A percentile compares a stretch with the other conserved stretches of the same genome.
Evolutionary conservation across 1,140 invertebrate genomes (phyloP).

Genomic region (Ooceraea biroi): DNA sequence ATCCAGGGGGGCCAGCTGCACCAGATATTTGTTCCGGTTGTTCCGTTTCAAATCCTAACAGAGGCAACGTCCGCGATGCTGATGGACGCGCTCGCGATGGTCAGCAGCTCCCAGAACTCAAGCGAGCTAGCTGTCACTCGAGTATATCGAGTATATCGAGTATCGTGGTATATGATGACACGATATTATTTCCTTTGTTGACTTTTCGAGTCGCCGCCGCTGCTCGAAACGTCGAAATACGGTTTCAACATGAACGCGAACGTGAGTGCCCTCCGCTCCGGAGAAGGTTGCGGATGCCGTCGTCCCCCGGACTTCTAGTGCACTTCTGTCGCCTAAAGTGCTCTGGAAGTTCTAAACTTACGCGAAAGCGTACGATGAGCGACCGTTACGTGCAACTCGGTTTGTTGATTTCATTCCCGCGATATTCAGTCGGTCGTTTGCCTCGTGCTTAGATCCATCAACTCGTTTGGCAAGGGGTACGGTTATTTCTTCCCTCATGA

Average conservation of each 20-base stretch:
- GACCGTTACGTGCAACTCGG: neutral
- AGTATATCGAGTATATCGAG: conserved; percentile 4
- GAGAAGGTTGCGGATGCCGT: neutral
- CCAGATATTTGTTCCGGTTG: conserved; percentile 7
- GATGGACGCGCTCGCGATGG: conserved; percentile 23
- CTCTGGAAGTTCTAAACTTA: conserved; percentile 11
- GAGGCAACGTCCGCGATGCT: neutral
- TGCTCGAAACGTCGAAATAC: conserved; percentile 16
- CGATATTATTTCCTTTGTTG: conserved; percentile 32
- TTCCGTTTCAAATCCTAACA: neutral
- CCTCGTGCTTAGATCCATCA: neutral
- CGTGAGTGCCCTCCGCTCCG: conserved; percentile 1
- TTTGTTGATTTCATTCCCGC: conserved; percentile 24
- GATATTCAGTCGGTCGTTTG: conserved; percentile 19
- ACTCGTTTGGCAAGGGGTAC: neutral
- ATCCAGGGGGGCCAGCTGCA: conserved; percentile 74
- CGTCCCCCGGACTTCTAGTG: neutral
- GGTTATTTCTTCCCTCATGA: neutral
- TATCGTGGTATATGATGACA: neutral
- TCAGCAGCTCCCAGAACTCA: neutral
- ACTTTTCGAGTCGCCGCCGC: neutral
- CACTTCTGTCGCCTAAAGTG: neutral
- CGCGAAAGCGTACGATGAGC: neutral
- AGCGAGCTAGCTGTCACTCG: conserved; percentile 6
- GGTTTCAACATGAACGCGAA: conserved; percentile 16